Evolutionary conservation across 1,140 invertebrate genomes (phyloP), one percentile per base, ranked within the genome.

Genomic region (Lepidurus apus): DNA sequence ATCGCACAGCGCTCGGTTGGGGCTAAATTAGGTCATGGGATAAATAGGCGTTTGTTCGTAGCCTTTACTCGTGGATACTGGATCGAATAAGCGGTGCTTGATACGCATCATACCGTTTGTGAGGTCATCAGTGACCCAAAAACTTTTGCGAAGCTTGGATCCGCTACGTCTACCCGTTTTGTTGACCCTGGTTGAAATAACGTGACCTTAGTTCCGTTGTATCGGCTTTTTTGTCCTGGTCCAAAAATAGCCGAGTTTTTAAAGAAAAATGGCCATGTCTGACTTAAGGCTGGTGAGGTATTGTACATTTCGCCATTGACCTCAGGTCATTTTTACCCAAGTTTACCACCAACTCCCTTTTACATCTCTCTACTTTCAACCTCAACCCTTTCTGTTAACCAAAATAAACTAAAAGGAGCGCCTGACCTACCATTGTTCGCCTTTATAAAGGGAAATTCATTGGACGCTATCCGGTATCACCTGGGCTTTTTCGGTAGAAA

Each of bases 401-500:
- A 17, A 65, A 65, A n/a, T 7, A 7, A 65, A n/a, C 53, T n/a
- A 34, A 34, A 34, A 34, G 34, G 34, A 34, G 34, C 34, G 34
- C 34, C 34, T 34, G 34, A 34, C 34, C 34, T 34, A 34, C 34
- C 34, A 34, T 34, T 34, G 34, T 34, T 34, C 3, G 53, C 21
- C 21, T 65, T 21, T 21, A 65, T 65, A 65, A 65, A 65, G 21
- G 53, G 13, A 65, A 65, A 21, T 65, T 65, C 53, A n/a, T 65
- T 17, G 17, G 53, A 17, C 6, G 17, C 17, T n/a, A 65, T 9
- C 1, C 53, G 1, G 21, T 7, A 65, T 65, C 53, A 65, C 53
- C 53, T 65, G 53, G 53, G 53, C 17, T 65, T 65, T 65, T 65
- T 65, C 53, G 17, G 21, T 65, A 65, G 53, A 65, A 65, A 65